Evolutionary conservation across 2,888 invertebrate genomes (phyloP), one percentile per base, ranked within the genome.

Genomic region (Lasiommata megera): DNA sequence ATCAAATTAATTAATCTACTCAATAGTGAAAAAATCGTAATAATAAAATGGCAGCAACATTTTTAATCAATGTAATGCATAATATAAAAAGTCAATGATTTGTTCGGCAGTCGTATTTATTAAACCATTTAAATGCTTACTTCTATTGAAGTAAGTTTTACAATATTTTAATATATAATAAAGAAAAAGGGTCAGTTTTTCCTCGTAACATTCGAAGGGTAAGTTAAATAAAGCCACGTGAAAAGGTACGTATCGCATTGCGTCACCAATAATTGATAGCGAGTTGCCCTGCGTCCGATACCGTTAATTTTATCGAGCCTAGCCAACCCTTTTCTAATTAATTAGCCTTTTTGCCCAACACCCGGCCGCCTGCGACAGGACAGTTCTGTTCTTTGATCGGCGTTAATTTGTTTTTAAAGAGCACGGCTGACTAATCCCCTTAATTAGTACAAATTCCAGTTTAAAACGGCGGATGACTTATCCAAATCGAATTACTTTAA

Each of bases 281-380:
- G 58, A 31, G 38, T 43, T 17, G 47, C 46, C 51, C 56, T 23
- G 29, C 50, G 54, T 53, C 31, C 44, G 56, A 54, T 47, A 48
- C 41, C 58, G 54, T 61, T 63, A 56, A 56, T 61, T 55, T 17
- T 48, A 31, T 52, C 6, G 52, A 16, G 31, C 55, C 48, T 28
- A 52, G 36, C 56, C 44, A 54, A 52, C 48, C 57, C 61, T 59
- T 56, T 58, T 61, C 58, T 56, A 54, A 61, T 63, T 63, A 60
- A 63, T 63, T 60, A 54, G 55, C 34, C 50, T 63, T 56, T 64
- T 62, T 54, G 46, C 17, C 55, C 57, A 36, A 54, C 43, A 38
- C 47, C 57, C 52, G 47, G 8, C 44, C 14, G 44, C 12, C 41
- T 44, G 12, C 44, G 57, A 54, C 41, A 36, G 37, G 31, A 54